A percentile compares a stretch with the other conserved stretches of the same genome.
Evolutionary conservation across 2,797 vertebrate genomes (phyloP).

Genomic region (Nannoperca obscura): DNA sequence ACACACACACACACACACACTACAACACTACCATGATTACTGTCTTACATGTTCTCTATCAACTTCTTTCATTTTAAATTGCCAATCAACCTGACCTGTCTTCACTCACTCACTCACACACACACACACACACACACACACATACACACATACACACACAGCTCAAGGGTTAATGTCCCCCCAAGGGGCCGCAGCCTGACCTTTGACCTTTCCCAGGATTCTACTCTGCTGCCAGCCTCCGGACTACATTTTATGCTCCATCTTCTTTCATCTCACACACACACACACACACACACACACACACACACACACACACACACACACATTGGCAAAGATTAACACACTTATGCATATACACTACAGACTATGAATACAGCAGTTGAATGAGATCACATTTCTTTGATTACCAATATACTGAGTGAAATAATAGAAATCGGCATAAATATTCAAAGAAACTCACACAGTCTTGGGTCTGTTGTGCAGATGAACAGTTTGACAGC

Average conservation of each 20-base stretch:
- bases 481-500: background rate
- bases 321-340: background rate
- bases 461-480: background rate
- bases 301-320: too few relatives aligned
- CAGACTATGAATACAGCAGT: too few relatives aligned
- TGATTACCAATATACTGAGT: background rate
- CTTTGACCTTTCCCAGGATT: conserved; percentile 80
- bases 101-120: conserved; percentile 25
- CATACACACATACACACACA: conserved; percentile 13
- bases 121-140: conserved; percentile 28
- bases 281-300: conserved; percentile 7
- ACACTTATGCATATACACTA: conserved; percentile 5
- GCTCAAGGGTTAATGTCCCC: conserved; percentile 60
- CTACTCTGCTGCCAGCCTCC: conserved; percentile 57
- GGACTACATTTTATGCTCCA: conserved; percentile 66
- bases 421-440: background rate
- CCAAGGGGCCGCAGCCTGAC: conserved; percentile 52
- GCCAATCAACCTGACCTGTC: conserved; percentile 18
- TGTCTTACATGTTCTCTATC: conserved; percentile 46
- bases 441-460: background rate
- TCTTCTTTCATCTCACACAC: conserved; percentile 60
- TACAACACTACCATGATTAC: conserved; percentile 8
- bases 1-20: conserved; percentile 16
- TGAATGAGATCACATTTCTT: background rate
- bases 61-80: conserved; percentile 36